Evolutionary conservation across 2,797 vertebrate genomes (phyloP).

Genomic region (Xenops minutus): DNA sequence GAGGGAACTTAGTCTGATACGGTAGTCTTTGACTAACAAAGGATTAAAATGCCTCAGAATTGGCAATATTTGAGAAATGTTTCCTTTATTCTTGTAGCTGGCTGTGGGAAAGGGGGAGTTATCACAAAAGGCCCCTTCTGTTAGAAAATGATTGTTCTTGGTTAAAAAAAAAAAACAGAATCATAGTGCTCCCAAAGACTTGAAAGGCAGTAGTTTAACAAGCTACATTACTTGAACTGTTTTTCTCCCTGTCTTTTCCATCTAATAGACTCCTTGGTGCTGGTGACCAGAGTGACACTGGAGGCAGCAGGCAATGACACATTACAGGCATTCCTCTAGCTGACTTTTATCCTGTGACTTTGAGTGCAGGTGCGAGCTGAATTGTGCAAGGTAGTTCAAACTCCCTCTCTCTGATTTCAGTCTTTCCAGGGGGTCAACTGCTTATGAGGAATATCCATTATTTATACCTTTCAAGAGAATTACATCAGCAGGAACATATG

Average conservation of each 20-base stretch:
- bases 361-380: conserved; percentile 15
- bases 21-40: not conserved
- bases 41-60: not conserved
- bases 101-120: not conserved
- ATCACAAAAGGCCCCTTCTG: not conserved
- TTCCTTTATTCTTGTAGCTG: not conserved
- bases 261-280: conserved; percentile 55
- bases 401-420: conserved; percentile 14
- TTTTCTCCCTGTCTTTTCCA: conserved; percentile 46
- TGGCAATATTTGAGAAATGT: not conserved
- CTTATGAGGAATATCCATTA: conserved; percentile 60
- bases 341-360: conserved; percentile 62
- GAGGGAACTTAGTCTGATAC: not conserved
- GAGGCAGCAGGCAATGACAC: conserved; percentile 63
- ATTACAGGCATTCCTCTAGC: conserved; percentile 42
- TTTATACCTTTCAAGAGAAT: conserved; percentile 57
- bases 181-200: not conserved
- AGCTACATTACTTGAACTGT: conserved; percentile 25
- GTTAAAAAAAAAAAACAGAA: conserved; percentile 14
- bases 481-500: conserved; percentile 34
- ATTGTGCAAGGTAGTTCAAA: conserved; percentile 15
- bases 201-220: conserved; percentile 25
- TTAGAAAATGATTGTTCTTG: not conserved
- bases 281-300: conserved; percentile 55
- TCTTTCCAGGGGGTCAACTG: conserved; percentile 45